phyloP scores from a whole-genome alignment of 1,140 invertebrate species.

The Drosophila trapezifrons region DNA sequence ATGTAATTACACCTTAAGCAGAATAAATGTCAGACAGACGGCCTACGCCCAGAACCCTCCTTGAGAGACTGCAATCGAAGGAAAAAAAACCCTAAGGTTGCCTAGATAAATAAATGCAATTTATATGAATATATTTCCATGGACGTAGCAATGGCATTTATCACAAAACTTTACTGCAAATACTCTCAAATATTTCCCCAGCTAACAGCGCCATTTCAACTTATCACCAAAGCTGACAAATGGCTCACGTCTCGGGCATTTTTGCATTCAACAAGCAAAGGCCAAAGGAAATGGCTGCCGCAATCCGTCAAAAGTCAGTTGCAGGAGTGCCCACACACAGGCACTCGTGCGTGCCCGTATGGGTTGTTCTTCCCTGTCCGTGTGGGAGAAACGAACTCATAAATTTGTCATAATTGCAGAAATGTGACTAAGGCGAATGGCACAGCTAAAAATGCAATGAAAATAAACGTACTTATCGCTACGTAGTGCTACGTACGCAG shows the following conservation, averaged over 20 bases:
- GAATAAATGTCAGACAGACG: constrained; percentile 39
- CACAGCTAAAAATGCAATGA: constrained; percentile 67
- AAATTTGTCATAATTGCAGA: constrained; percentile 80
- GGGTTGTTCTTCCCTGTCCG: constrained; percentile 18
- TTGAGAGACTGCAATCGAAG: constrained; percentile 4
- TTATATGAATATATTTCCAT: neutral
- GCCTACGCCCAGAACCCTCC: constrained; percentile 14
- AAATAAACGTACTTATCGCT: constrained; percentile 58
- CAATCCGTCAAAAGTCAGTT: constrained; percentile 72
- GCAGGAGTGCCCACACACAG: constrained; percentile 52
- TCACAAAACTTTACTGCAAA: neutral
- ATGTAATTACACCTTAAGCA: constrained; percentile 68
- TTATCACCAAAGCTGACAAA: constrained; percentile 24
- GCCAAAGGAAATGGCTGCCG: constrained; percentile 39
- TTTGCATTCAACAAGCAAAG: constrained; percentile 33
- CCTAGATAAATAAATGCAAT: neutral
- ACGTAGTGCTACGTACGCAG: constrained; percentile 30
- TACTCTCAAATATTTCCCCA: neutral
- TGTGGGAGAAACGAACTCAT: constrained; percentile 81
- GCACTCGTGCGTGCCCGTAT: constrained; percentile 34
- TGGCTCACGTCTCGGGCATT: constrained; percentile 28
- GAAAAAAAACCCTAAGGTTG: neutral
- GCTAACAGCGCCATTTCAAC: constrained; percentile 15
- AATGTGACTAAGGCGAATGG: constrained; percentile 69
- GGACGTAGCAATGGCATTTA: neutral